Conservation (phyloP, 2,797 vertebrate genomes). For the Bufotes viridis region DNA sequence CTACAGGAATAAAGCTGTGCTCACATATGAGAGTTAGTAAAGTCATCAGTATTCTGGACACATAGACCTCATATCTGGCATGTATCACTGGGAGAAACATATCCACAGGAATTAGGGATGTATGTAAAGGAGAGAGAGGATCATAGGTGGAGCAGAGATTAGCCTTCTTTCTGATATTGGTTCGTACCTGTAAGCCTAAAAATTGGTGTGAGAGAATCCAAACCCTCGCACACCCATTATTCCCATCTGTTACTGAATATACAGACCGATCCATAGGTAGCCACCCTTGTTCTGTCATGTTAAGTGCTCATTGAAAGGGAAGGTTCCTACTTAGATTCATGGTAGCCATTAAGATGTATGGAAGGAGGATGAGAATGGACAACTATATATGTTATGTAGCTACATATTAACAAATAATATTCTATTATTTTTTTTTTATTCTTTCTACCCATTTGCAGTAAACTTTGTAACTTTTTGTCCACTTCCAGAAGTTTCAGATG, state of each 20-base stretch:
- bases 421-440: background rate
- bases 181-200: background rate
- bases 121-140: background rate
- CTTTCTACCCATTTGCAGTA: background rate
- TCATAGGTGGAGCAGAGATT: background rate
- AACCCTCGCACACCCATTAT: background rate
- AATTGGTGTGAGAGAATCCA: background rate
- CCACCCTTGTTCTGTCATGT: background rate
- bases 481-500: background rate
- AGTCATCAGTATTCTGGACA: no score
- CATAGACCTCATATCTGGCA: no score
- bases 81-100: no score
- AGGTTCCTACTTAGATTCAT: background rate
- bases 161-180: background rate
- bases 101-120: background rate
- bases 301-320: background rate
- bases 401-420: background rate
- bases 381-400: background rate
- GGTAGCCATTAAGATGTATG: background rate
- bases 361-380: background rate
- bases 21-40: no score
- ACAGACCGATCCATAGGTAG: background rate
- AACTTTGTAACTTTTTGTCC: background rate
- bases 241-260: background rate
- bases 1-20: no score